Conservation (phyloP, 2,113 vertebrate species). For the Aptenodytes forsteri region DNA sequence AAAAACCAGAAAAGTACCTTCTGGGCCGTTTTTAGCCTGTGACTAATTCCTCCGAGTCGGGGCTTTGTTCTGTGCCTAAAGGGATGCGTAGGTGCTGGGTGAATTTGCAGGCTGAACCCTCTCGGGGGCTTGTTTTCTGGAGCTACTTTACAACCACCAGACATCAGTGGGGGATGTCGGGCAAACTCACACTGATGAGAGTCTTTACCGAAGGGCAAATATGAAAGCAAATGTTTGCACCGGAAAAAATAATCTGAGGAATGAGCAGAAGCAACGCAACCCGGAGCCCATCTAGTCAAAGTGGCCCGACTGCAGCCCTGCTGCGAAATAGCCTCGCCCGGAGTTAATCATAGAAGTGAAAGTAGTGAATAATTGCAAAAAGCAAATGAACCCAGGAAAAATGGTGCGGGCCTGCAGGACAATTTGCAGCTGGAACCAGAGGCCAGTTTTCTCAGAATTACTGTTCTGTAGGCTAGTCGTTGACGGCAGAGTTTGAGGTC, state of each 20-base stretch:
- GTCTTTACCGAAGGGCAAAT: accelerated
- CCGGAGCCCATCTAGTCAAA: accelerated
- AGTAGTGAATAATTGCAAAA: not conserved
- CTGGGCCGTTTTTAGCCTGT: not conserved
- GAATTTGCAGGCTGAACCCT: not conserved
- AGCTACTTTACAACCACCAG: not conserved
- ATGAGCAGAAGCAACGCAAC: not conserved
- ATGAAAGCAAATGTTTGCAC: accelerated
- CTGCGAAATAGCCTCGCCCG: accelerated
- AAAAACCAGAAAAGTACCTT: not conserved
- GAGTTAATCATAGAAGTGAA: not conserved
- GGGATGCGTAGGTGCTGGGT: not conserved
- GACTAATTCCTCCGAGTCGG: not conserved
- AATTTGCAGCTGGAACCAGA: not conserved
- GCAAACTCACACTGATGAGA: accelerated
- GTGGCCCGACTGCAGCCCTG: not conserved
- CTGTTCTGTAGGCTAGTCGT: not conserved
- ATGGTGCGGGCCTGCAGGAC: not conserved
- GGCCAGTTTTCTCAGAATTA: not conserved
- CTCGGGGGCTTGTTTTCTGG: not conserved
- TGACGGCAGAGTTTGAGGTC: not conserved
- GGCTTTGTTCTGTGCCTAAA: not conserved
- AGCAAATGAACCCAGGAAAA: not conserved
- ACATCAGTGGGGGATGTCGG: accelerated
- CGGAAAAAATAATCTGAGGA: not conserved